Evolutionary conservation across 1,140 invertebrate species (phyloP).

Genomic region (Aphaenogaster floridana): DNA sequence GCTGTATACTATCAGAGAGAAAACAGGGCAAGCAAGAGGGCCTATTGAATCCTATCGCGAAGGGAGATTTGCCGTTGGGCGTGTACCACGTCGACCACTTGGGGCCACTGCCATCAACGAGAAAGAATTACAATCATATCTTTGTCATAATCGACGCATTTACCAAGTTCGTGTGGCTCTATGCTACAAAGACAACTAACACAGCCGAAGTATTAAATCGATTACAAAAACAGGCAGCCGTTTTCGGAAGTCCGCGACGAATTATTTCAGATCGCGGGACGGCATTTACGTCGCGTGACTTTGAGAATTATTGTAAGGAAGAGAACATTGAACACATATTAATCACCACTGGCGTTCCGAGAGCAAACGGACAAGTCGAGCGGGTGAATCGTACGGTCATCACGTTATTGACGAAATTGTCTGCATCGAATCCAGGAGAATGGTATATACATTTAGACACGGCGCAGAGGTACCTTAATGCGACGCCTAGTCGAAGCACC

Average conservation of each 20-base stretch:
- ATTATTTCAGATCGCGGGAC: not conserved
- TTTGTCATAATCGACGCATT: not conserved
- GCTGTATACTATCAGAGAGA: slow-evolving; percentile 6
- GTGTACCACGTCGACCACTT: not conserved
- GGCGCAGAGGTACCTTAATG: not conserved
- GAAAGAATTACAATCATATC: not conserved
- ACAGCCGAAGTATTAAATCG: not conserved
- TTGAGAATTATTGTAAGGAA: not conserved
- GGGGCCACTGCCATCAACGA: not conserved
- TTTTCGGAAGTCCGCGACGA: not conserved
- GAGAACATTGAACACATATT: not conserved
- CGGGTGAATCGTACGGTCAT: no score
- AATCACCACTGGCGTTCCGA: not conserved
- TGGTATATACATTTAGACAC: no score
- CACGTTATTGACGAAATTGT: not conserved
- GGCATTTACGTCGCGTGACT: not conserved
- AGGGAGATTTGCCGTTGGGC: not conserved
- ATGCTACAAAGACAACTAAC: not conserved
- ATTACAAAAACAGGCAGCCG: not conserved
- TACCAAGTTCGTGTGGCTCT: no score
- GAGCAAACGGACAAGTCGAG: no score
- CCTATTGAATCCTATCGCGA: not conserved
- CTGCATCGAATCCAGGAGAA: not conserved
- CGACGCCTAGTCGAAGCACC: not conserved
- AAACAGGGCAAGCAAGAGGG: slow-evolving; percentile 19